These are phyloP conservation scores for Tanytarsus gracilentus DNA, from an alignment of 2,888 invertebrate species.

Conservation along the genomic window DNA sequence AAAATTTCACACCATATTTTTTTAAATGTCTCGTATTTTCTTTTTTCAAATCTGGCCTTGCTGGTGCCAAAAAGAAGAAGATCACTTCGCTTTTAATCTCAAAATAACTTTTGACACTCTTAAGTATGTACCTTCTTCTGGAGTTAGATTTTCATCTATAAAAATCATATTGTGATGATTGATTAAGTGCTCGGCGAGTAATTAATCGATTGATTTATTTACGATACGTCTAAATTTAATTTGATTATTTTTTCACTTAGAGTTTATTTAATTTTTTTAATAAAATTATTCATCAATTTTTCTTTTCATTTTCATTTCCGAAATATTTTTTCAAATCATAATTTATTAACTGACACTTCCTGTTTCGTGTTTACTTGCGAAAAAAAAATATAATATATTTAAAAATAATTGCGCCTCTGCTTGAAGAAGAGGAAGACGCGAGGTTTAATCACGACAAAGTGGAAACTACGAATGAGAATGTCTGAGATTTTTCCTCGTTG, in stretches of 20 bases:
- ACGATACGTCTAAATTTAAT: too few relatives aligned
- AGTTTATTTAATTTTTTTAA: too few relatives aligned
- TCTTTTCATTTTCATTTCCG: too few relatives aligned
- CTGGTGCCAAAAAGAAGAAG: not conserved
- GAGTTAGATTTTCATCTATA: conserved; percentile 1
- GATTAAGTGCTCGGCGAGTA: too few relatives aligned
- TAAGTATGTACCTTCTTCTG: not conserved
- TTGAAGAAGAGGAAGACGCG: too few relatives aligned
- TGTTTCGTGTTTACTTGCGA: not conserved
- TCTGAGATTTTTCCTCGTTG: not conserved
- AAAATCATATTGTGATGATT: not conserved
- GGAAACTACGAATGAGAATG: conserved; percentile 4
- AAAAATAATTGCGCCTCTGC: not conserved
- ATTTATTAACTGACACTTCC: not conserved
- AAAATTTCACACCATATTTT: too few relatives aligned
- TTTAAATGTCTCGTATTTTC: too few relatives aligned
- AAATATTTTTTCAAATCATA: too few relatives aligned
- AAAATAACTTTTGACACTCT: not conserved
- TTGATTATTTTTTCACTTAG: too few relatives aligned
- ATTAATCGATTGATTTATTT: too few relatives aligned
- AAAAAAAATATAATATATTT: not conserved
- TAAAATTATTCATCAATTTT: too few relatives aligned
- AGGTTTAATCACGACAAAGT: conserved; percentile 2
- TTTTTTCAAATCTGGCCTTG: not conserved
- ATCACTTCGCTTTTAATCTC: not conserved